Evolutionary conservation across 2,113 vertebrate species (phyloP).

Genomic region (Phylloscopus trochiloides): DNA sequence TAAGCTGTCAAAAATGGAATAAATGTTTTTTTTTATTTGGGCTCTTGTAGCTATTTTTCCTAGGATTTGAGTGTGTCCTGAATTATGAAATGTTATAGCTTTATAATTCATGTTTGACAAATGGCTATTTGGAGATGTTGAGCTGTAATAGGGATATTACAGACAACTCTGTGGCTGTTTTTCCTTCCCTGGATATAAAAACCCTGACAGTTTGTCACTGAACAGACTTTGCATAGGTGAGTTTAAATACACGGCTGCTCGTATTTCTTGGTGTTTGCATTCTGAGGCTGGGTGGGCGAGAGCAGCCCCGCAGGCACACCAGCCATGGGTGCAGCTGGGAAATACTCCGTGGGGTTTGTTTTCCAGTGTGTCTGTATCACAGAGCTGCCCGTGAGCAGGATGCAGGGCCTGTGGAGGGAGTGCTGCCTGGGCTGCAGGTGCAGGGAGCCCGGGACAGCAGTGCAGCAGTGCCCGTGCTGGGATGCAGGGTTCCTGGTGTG

Average conservation of each 20-base stretch:
- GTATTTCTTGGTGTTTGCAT: background rate
- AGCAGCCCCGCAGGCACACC: background rate
- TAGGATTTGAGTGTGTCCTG: constrained; percentile 26
- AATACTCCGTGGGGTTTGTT: fast-evolving
- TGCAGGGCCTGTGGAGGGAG: fast-evolving
- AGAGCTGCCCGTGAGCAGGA: background rate
- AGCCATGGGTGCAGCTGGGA: fast-evolving
- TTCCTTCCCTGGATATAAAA: background rate
- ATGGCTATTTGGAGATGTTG: constrained; percentile 41
- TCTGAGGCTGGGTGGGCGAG: background rate
- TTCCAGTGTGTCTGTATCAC: fast-evolving
- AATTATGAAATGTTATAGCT: constrained; percentile 54
- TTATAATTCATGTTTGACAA: constrained; percentile 62
- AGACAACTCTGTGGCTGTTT: background rate
- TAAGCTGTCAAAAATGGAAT: constrained; percentile 67
- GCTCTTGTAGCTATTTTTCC: constrained; percentile 56
- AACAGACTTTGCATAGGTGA: background rate
- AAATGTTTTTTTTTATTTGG: constrained; percentile 42
- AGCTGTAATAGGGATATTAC: constrained; percentile 6
- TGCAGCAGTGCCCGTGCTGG: too few species aligned
- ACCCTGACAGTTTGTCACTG: constrained; percentile 5
- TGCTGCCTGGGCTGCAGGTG: background rate
- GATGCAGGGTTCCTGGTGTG: too few species aligned
- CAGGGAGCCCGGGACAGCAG: too few species aligned
- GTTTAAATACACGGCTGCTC: background rate